Percentiles rank a stretch among this genome's conserved stretches.
Conservation (phyloP, 2,113 vertebrate genomes). For the Gavialis gangeticus region DNA sequence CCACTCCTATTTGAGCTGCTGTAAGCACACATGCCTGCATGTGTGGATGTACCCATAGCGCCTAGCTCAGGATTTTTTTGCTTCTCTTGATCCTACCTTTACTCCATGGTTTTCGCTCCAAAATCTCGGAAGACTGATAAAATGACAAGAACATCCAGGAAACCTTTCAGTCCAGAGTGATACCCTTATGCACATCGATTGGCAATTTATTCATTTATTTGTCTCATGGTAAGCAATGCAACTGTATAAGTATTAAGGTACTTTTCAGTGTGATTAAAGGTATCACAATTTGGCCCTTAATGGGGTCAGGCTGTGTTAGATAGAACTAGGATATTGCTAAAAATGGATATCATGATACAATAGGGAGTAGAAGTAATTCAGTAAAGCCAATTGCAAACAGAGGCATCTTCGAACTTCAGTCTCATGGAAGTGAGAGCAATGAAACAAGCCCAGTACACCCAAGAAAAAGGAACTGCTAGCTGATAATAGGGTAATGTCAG, state of each 20-base stretch:
- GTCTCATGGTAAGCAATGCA: accelerated
- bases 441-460: not conserved
- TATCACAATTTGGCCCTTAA: accelerated
- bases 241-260: not conserved
- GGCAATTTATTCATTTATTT: not conserved
- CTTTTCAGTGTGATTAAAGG: accelerated
- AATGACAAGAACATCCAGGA: not conserved
- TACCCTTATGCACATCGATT: accelerated
- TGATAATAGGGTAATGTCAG: not conserved
- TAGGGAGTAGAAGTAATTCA: not conserved
- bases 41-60: not conserved
- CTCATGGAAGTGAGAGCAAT: not conserved
- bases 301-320: not conserved
- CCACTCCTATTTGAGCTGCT: too few relatives aligned
- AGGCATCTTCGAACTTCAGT: not conserved
- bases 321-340: not conserved
- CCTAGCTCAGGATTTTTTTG: not conserved
- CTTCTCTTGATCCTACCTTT: not conserved
- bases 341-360: not conserved
- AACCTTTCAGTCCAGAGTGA: not conserved
- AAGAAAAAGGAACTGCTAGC: not conserved
- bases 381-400: not conserved
- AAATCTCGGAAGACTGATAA: not conserved
- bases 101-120: not conserved
- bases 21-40: too few relatives aligned